These are phyloP conservation scores for Cyanoramphus novaezelandiae DNA, from an alignment of 2,113 vertebrate species.

Conservation along the genomic window DNA sequence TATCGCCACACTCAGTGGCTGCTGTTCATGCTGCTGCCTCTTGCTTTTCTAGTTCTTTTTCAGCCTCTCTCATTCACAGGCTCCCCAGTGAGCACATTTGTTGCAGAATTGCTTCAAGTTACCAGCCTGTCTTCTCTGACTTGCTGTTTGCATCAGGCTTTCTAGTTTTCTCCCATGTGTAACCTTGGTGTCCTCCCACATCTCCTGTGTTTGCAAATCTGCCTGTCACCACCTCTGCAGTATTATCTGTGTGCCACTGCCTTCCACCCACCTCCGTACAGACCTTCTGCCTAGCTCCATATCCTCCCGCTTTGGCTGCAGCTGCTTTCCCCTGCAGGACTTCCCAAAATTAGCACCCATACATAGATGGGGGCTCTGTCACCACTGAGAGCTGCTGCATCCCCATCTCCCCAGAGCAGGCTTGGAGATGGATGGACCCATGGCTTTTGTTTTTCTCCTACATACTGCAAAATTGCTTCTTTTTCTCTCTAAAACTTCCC, in stretches of 20 bases:
- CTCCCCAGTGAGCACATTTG: not conserved
- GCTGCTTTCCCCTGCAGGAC: not conserved
- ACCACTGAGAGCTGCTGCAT: not conserved
- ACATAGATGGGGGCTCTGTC: not conserved
- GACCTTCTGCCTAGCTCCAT: not conserved
- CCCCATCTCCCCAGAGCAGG: not conserved
- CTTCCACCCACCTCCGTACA: not conserved
- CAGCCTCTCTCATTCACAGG: not conserved
- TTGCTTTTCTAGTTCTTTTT: not conserved
- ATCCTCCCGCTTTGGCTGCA: constrained; percentile 12
- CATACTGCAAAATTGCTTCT: not conserved
- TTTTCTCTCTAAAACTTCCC: not conserved
- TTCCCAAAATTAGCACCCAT: not conserved
- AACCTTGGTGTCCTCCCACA: constrained; percentile 57
- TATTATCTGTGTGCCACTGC: constrained; percentile 29
- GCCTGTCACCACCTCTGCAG: constrained; percentile 57
- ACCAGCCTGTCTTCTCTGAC: constrained; percentile 1
- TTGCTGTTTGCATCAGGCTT: not conserved
- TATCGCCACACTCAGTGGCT: too few species aligned
- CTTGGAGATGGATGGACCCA: not conserved
- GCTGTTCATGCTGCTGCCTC: not conserved
- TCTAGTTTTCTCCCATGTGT: constrained; percentile 20
- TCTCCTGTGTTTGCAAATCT: constrained; percentile 64
- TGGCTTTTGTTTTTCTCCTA: not conserved
- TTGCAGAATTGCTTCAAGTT: not conserved